These are phyloP conservation scores for Ciconia nigra DNA, from an alignment of 2,797 vertebrate genomes.

Conservation along the genomic window DNA sequence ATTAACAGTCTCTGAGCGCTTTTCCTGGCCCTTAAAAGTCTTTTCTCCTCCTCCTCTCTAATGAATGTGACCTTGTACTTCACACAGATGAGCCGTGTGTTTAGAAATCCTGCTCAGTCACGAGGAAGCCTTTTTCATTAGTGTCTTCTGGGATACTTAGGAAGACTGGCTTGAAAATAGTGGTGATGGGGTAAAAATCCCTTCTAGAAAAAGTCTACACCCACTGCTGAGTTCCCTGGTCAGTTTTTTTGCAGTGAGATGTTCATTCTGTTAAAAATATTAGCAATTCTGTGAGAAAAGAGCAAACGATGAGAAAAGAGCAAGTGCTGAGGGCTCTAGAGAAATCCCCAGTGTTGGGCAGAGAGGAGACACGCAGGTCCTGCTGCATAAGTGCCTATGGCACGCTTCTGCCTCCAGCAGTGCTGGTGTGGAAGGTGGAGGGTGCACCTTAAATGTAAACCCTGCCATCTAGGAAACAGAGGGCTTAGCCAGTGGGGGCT, in stretches of 20 bases:
- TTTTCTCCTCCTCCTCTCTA: background rate
- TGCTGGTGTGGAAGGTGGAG: background rate
- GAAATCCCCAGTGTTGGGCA: background rate
- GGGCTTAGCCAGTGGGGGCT: background rate
- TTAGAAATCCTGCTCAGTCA: background rate
- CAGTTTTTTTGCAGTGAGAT: background rate
- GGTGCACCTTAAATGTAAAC: background rate
- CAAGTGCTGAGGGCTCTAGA: background rate
- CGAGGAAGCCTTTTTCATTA: background rate
- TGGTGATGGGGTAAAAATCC: background rate
- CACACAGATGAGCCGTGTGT: background rate
- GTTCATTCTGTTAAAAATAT: background rate
- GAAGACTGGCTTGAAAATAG: background rate
- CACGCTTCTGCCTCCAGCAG: background rate
- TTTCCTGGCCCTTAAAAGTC: background rate
- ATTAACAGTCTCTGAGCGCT: background rate
- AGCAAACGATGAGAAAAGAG: background rate
- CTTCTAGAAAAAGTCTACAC: background rate
- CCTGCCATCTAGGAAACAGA: background rate
- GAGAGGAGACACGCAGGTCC: background rate
- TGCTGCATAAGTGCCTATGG: background rate
- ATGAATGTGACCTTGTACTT: background rate
- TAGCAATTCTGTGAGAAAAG: background rate
- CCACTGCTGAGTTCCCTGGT: background rate
- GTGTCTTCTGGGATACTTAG: background rate